Base-by-base conservation (phyloP, 2,888 invertebrate genomes). In the Aromia moschata region DNA sequence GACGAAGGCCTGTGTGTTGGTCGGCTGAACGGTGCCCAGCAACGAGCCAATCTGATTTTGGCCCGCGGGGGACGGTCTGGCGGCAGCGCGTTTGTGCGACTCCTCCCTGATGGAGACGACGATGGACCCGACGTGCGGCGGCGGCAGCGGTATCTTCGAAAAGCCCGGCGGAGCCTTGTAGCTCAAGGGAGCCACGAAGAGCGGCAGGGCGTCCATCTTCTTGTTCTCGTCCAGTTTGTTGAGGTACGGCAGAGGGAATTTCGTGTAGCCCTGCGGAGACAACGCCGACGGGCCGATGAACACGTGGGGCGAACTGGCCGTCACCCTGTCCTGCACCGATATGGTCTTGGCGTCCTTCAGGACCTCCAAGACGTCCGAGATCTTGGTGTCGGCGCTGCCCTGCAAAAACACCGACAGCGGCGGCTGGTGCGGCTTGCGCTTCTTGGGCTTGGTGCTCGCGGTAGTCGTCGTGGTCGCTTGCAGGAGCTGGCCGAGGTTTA, bases 111-210 rank as follows among this genome's bases (percentile, higher is more conserved):
- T 70, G 4, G 76, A 75, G 71, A 93, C 85, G 0, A 94, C 91
- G 2, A 94, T 91, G 0, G 93, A 93, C 0, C 93, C 93, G 0
- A 94, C 92, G 71, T 94, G 93, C 0, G 93, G 93, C 10, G 92
- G 89, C 0, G 93, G 93, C 75, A 94, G 86, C 0, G 92, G 89
- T 63, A 94, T 93, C 80, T 93, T 94, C 0, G 91, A 90, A 74
- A 92, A 93, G 1, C 93, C 93, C 44, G 86, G 84, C 0, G 93
- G 93, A n/a, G 93, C 89, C 67, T 89, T 89, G 72, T 93, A 94
- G 72, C 91, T 93, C 16, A 93, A 79, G 0, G 93, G 93, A 0
- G 93, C 93, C 4, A 94, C 93, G 70, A 93, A 94, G 79, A 93
- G 93, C 0, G 93, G 91, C 0, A 92, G 77, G 65, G 90, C 89